phyloP scores from a whole-genome alignment of 2,113 vertebrate species.

The Chaetops frenatus region DNA sequence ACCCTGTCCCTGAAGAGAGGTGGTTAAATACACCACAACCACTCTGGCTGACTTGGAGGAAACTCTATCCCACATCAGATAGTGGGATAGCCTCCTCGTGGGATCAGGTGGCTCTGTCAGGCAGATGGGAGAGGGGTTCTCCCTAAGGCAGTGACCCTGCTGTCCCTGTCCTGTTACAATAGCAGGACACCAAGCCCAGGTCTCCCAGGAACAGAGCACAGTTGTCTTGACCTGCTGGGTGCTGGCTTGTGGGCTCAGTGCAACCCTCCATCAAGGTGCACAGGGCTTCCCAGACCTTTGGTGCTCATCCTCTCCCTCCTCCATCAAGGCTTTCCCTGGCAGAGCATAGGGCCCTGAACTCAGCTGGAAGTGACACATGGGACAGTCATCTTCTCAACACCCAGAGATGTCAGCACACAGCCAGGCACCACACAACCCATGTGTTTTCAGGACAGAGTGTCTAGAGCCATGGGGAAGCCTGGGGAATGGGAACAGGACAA shows the following conservation, averaged over 20 bases:
- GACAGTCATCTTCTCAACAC: background rate
- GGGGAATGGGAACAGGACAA: background rate
- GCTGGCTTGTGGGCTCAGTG: rapidly evolving
- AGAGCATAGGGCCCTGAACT: background rate
- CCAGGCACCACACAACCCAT: background rate
- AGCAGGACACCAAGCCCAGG: background rate
- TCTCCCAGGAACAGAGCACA: background rate
- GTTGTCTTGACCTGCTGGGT: background rate
- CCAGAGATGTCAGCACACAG: background rate
- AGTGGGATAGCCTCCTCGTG: background rate
- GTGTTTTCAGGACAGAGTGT: background rate
- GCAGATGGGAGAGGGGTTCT: background rate
- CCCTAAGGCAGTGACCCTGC: background rate
- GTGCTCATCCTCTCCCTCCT: background rate
- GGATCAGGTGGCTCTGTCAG: background rate
- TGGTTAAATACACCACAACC: background rate
- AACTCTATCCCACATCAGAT: background rate
- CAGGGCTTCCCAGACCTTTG: background rate
- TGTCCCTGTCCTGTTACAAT: background rate
- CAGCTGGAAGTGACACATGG: background rate
- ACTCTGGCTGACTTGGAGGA: background rate
- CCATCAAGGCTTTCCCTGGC: background rate
- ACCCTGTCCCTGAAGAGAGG: background rate
- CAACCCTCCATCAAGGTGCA: background rate
- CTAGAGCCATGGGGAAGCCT: background rate